These are phyloP conservation scores for Creontiades dilutus DNA, from an alignment of 2,888 invertebrate genomes.

Conservation along the genomic window DNA sequence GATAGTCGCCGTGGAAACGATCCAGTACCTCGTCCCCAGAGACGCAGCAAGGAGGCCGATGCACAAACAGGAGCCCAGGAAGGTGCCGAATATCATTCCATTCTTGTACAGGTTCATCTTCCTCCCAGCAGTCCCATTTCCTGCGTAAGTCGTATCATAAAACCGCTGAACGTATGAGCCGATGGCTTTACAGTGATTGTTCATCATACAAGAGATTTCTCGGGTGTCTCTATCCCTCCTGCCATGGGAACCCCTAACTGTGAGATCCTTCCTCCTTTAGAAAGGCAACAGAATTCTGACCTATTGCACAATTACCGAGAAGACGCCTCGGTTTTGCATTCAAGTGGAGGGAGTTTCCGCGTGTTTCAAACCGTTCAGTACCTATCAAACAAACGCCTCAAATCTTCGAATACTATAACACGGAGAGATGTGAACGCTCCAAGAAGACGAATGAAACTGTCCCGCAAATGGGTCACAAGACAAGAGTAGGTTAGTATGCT, in stretches of 20 bases:
- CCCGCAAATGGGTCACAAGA: constrained; percentile 59
- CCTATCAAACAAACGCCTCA: not conserved
- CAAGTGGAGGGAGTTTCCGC: not conserved
- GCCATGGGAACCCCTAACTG: constrained; percentile 56
- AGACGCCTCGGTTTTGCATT: not conserved
- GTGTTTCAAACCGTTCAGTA: not conserved
- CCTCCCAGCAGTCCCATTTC: constrained; percentile 73
- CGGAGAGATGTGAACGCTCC: constrained; percentile 31
- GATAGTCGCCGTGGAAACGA: constrained; percentile 86
- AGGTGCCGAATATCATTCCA: constrained; percentile 89
- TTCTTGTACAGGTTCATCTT: constrained; percentile 85
- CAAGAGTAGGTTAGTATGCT: constrained; percentile 66
- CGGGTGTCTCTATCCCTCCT: constrained; percentile 41
- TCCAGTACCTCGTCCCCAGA: constrained; percentile 90
- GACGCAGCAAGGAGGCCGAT: constrained; percentile 89
- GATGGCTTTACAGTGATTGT: constrained; percentile 64
- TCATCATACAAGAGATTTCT: constrained; percentile 46
- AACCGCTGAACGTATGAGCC: constrained; percentile 70
- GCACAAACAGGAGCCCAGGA: constrained; percentile 88
- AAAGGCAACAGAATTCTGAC: constrained; percentile 57
- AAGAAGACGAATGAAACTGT: constrained; percentile 42
- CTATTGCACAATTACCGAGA: constrained; percentile 54
- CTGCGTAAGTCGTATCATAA: constrained; percentile 70
- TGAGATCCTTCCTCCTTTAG: constrained; percentile 46
- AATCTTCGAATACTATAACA: not conserved